Evolutionary conservation across 2,888 invertebrate species (phyloP).

Genomic region (Linnaemya vulpina): DNA sequence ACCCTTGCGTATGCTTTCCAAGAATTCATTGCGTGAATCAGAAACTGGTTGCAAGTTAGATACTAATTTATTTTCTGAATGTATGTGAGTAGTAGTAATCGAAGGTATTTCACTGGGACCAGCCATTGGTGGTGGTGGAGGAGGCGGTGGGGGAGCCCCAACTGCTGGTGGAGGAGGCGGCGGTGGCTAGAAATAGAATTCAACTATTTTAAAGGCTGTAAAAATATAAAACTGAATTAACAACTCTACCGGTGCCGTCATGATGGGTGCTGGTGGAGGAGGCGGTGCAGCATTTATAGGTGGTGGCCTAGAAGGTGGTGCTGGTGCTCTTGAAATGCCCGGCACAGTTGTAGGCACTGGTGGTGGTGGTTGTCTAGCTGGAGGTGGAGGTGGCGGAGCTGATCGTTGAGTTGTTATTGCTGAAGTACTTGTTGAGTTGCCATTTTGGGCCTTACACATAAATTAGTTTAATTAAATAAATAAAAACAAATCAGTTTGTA

Average conservation of each 20-base stretch:
- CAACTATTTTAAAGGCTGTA: not conserved
- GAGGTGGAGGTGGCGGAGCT: constrained; percentile 83
- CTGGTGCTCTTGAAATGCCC: constrained; percentile 79
- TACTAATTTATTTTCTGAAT: constrained; percentile 75
- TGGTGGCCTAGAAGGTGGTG: constrained; percentile 82
- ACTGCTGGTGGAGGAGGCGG: constrained; percentile 83
- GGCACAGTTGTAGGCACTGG: constrained; percentile 85
- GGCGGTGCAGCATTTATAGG: constrained; percentile 78
- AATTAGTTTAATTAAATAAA: constrained; percentile 19
- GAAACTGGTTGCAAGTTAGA: constrained; percentile 78
- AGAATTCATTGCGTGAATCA: constrained; percentile 88
- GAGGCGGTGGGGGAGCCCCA: constrained; percentile 82
- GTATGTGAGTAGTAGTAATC: constrained; percentile 76
- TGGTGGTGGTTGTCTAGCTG: constrained; percentile 85
- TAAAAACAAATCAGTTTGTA: not conserved
- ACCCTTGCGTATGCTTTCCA: constrained; percentile 93
- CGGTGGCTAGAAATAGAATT: constrained; percentile 74
- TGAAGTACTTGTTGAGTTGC: constrained; percentile 72
- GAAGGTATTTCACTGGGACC: constrained; percentile 79
- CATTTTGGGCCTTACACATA: constrained; percentile 77
- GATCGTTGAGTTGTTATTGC: constrained; percentile 77
- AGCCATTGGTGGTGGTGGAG: constrained; percentile 82
- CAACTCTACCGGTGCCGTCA: constrained; percentile 77
- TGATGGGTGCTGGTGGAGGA: constrained; percentile 75
- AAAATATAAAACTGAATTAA: not conserved